Evolutionary conservation across 53 echinoderm and acorn worm genomes (phyloP), one percentile per base, ranked within the genome.

Genomic region (Henricia sp.): DNA sequence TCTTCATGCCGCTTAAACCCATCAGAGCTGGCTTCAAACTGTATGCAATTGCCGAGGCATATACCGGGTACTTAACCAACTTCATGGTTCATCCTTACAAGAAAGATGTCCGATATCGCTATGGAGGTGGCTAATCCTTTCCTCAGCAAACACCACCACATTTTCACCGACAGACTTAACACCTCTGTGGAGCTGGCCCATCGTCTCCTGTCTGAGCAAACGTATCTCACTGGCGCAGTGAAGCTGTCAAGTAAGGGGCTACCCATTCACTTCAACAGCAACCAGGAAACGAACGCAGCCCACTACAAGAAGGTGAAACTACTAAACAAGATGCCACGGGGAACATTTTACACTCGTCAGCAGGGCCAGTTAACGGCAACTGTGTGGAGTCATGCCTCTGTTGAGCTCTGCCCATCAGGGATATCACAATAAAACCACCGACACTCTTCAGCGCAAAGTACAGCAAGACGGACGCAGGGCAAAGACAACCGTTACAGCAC

Each of bases 171-270:
- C 67, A 74, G 51, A 19, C 64, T 86, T 2, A 74, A 86, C 26
- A 86, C 86, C 16, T 62, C 50, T 12, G 37, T 41, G 1, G 51
- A 42, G 32, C 16, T 72, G 28, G 86, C 86, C 55, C 35, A 21
- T 26, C 50, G 23, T 4, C 66, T 74, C 16, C 86, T 86, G 4
- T 6, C 40, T 8, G n/a, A 8, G 6, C 36, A 48, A 8, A 86
- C 72, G 4, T 86, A 86, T 19, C 71, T 85, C 35, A 85, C 86
- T 6, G 84, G 84, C 29, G 70, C 84, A 28, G 41, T 52, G 26
- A 84, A 55, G 52, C 74, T 86, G 33, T 67, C 86, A 44, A n/a
- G n/a, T n/a, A n/a, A 20, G 35, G 27, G 86, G 35, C 33, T 43
- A 74, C 41, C 34, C 62, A 20, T 19, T 35, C 16, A n/a, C n/a